Percentiles rank a stretch among this genome's conserved stretches.
phyloP scores from a whole-genome alignment of 2,888 invertebrate genomes.

The Mesoligia furuncula region DNA sequence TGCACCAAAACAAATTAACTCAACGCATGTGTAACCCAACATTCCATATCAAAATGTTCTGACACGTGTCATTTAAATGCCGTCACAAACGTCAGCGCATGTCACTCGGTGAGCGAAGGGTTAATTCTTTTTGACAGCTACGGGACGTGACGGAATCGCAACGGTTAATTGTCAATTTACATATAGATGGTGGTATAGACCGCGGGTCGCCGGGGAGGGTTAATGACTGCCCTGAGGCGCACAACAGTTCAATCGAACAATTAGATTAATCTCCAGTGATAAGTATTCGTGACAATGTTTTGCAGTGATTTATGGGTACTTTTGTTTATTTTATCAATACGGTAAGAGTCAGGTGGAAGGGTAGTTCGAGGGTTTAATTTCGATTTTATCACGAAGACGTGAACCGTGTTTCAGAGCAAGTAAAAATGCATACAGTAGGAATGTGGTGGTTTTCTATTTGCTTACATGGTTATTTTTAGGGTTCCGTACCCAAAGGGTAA shows the following conservation, averaged over 20 bases:
- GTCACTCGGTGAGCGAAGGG: slow-evolving; percentile 43
- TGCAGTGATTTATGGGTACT: slow-evolving; percentile 40
- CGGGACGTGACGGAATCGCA: slow-evolving; percentile 43
- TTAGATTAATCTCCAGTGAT: slow-evolving; percentile 43
- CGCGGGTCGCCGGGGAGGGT: slow-evolving; percentile 41
- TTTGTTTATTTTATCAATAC: slow-evolving; percentile 29
- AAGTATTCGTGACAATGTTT: slow-evolving; percentile 36
- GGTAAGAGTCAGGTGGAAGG: not conserved
- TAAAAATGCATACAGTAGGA: not conserved
- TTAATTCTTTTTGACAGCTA: slow-evolving; percentile 56
- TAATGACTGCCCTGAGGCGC: slow-evolving; percentile 51
- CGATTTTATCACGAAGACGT: not conserved
- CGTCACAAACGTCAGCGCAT: slow-evolving; percentile 37
- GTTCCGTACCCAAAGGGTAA: too few species aligned
- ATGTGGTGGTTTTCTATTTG: not conserved
- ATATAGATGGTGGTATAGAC: slow-evolving; percentile 60
- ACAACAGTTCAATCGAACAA: slow-evolving; percentile 48
- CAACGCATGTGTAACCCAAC: not conserved
- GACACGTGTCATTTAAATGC: slow-evolving; percentile 38
- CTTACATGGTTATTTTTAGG: too few species aligned
- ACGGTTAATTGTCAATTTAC: slow-evolving; percentile 69
- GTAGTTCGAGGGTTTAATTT: slow-evolving; percentile 5
- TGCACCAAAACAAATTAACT: slow-evolving; percentile 5
- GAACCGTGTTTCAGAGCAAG: not conserved
- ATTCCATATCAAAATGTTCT: slow-evolving; percentile 17